Evolutionary conservation across 2,888 invertebrate species (phyloP), one percentile per base, ranked within the genome.

Genomic region (Drosophila maculinotata): DNA sequence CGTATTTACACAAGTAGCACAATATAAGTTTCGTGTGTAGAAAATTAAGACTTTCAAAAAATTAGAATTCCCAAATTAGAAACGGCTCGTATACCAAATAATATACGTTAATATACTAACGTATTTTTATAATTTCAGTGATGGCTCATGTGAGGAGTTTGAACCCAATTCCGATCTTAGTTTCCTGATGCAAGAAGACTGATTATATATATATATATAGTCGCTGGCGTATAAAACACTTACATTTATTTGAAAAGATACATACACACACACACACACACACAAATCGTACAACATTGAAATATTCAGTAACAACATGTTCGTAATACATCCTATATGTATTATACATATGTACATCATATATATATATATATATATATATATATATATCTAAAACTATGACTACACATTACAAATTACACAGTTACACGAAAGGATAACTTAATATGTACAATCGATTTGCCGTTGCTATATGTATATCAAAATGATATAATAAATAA

Each of bases 151-250:
- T 57, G 86, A 89, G 60, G 94, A 94, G 86, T 92, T 92, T 87
- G 89, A 92, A 42, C 91, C 93, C 36, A 93, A 93, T 36, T 90
- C 93, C 12, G 94, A 95, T 92, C 89, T 95, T 39, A 94, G 94
- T 77, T 94, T 93, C 88, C 92, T 94, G 54, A 81, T 90, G 8
- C 30, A 68, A 10, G 45, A 44, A 23, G 12, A 17, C 3, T 26
- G 10, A 7, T n/a, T n/a, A n/a, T n/a, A n/a, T 7, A 38, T 8
- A n/a, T 9, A 14, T n/a, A 14, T 1, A 17, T 8, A 14, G 9
- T 23, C 8, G 15, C 26, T 3, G 8, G 20, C 3, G 17, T 49
- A 36, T 26, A 44, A 72, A 47, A 52, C 48, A 69, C 45, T 42
- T 33, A 58, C 35, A 63, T 47, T 62, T 41, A 53, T 69, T 71